Evolutionary conservation across 1,140 invertebrate species (phyloP).

Genomic region (Cydia strobilella): DNA sequence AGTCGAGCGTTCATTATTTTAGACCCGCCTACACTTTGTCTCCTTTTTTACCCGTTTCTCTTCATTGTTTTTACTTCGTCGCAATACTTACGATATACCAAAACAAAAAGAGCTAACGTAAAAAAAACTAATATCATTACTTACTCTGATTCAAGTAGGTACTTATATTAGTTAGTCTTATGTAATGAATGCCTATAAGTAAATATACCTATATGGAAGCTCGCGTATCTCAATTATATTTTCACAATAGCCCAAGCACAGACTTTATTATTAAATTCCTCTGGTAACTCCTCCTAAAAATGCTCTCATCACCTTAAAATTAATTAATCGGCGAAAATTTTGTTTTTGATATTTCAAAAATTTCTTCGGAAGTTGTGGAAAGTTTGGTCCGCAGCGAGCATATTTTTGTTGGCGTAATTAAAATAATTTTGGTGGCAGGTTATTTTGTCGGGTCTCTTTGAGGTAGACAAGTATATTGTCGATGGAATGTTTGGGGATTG

Average conservation of each 20-base stretch:
- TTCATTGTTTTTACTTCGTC: too few relatives aligned
- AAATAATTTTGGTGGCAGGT: not conserved
- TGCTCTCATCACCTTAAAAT: conserved; percentile 26
- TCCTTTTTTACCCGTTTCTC: too few relatives aligned
- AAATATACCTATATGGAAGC: too few relatives aligned
- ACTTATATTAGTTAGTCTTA: too few relatives aligned
- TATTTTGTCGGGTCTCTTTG: conserved; percentile 7
- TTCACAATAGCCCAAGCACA: not conserved
- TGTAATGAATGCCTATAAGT: too few relatives aligned
- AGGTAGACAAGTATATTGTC: conserved; percentile 4
- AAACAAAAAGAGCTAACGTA: too few relatives aligned
- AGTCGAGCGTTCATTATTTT: too few relatives aligned
- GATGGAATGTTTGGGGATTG: conserved; percentile 4
- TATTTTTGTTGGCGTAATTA: conserved; percentile 21
- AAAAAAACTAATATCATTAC: too few relatives aligned
- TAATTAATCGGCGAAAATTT: conserved; percentile 28
- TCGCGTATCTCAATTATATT: not conserved
- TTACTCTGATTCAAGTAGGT: too few relatives aligned
- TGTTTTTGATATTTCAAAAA: conserved; percentile 16
- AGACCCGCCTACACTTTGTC: too few relatives aligned
- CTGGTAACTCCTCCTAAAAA: conserved; percentile 15
- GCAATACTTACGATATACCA: too few relatives aligned
- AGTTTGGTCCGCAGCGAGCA: conserved; percentile 16
- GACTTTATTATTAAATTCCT: conserved; percentile 22
- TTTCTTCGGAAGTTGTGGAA: conserved; percentile 14